Evolutionary conservation across 2,888 invertebrate species (phyloP).

Genomic region (Aspidiotus destructor): DNA sequence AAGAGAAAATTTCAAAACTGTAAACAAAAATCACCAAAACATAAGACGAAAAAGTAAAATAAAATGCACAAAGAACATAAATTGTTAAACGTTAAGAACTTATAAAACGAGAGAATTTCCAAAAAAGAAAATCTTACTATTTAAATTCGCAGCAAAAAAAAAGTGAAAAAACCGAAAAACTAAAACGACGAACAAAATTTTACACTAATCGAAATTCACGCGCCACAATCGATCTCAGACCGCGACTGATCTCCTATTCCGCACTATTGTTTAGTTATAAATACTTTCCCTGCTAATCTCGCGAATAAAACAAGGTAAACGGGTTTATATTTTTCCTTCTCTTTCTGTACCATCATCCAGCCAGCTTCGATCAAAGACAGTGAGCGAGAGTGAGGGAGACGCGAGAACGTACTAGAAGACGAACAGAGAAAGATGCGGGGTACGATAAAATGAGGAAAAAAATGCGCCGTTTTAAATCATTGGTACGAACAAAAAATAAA

Average conservation of each 20-base stretch:
- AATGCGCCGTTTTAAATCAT: too few relatives aligned
- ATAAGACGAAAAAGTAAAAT: background rate
- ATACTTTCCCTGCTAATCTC: conserved; percentile 30
- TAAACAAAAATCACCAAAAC: background rate
- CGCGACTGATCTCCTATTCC: conserved; percentile 25
- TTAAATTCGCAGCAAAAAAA: conserved; percentile 18
- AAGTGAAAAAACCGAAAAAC: conserved; percentile 1
- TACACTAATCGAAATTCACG: conserved; percentile 10
- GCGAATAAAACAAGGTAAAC: conserved; percentile 27
- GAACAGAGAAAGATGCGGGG: too few relatives aligned
- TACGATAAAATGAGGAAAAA: too few relatives aligned
- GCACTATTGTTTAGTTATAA: conserved; percentile 27
- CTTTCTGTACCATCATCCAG: too few relatives aligned
- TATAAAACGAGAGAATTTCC: background rate
- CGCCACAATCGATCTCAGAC: conserved; percentile 28
- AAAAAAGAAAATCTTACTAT: conserved; percentile 21
- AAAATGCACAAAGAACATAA: background rate
- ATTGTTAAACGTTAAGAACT: background rate
- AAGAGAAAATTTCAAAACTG: background rate
- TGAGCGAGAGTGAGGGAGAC: too few relatives aligned
- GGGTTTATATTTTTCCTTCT: conserved; percentile 6
- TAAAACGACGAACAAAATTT: background rate
- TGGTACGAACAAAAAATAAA: too few relatives aligned
- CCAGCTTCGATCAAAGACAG: too few relatives aligned
- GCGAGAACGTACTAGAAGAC: too few relatives aligned